Base-by-base conservation (phyloP, 2,113 vertebrate species). In the Atractosteus spatula region DNA sequence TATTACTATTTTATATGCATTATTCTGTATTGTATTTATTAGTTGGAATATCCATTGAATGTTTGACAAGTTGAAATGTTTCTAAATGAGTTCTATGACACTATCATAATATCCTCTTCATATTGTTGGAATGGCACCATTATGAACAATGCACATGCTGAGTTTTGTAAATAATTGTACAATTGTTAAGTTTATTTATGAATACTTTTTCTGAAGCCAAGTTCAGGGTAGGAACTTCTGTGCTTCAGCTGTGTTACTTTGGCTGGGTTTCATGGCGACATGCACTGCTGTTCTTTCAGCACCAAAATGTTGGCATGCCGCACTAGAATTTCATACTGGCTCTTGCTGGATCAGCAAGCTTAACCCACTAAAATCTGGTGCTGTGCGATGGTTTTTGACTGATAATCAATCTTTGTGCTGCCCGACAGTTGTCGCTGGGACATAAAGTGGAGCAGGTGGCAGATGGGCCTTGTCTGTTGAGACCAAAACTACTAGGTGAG, bases 281-380 rank as follows among this genome's bases (percentile, higher is more conserved):
- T 89, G 91, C 92, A 91, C 92, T 93, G 93, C 94, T 94, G 94
- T 94, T 96, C 91, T 89, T 90, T 87, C 89, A 89, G 91, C 88
- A 86, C 91, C 90, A 88, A 91, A 91, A 89, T 90, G 88, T 94
- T 96, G 94, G 94, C 94, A 95, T 85, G 79, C 84, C 74, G 54
- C 83, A 66, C 88, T 88, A 85, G 92, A 92, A 92, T 93, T 91
- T 92, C 90, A 93, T 89, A 93, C 92, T 89, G 89, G 90, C 93
- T 89, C 92, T 95, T 95, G 94, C 94, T 95, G 94, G 94, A 95
- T 96, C 94, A 96, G 94, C 94, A 95, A 95, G 94, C 94, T 95
- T 95, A 95, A 94, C 92, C 94, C 90, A 95, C 92, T 86, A 88
- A 95, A 96, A 95, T 95, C 94, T 96, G 94, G 94, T 93, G 92